phyloP scores from a whole-genome alignment of 2,797 vertebrate species.

The Sciurus vulgaris region DNA sequence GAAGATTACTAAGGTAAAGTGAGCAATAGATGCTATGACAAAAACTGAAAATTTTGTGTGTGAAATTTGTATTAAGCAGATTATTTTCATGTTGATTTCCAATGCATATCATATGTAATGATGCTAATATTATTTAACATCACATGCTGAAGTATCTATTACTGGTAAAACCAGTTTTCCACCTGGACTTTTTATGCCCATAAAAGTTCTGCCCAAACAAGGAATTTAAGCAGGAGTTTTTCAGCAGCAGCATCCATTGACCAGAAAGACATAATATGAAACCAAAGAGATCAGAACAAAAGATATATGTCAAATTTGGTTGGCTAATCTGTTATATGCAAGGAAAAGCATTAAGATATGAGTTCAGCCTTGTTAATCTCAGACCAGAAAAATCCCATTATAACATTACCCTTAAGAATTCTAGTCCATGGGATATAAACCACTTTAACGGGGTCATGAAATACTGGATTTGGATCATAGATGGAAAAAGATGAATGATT shows the following conservation, averaged over 20 bases:
- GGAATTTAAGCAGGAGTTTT: background rate
- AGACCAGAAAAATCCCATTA: background rate
- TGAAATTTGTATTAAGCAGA: background rate
- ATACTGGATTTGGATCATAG: background rate
- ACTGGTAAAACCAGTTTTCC: conserved; percentile 6
- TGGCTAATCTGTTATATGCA: background rate
- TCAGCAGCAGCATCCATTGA: background rate
- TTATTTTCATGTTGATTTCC: conserved; percentile 1
- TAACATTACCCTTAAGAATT: conserved; percentile 2
- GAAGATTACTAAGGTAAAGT: background rate
- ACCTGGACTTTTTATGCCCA: background rate
- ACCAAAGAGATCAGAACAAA: background rate
- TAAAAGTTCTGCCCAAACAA: background rate
- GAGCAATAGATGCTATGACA: background rate
- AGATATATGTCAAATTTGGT: background rate
- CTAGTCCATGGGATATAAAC: background rate
- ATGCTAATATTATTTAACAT: background rate
- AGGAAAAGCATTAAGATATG: background rate
- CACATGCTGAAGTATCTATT: background rate
- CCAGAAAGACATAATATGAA: background rate
- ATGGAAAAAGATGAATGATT: background rate
- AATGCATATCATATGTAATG: background rate
- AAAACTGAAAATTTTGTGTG: background rate
- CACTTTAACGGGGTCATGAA: background rate
- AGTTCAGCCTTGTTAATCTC: background rate